Base-by-base conservation (phyloP, 2,797 vertebrate genomes). In the Crenichthys baileyi region DNA sequence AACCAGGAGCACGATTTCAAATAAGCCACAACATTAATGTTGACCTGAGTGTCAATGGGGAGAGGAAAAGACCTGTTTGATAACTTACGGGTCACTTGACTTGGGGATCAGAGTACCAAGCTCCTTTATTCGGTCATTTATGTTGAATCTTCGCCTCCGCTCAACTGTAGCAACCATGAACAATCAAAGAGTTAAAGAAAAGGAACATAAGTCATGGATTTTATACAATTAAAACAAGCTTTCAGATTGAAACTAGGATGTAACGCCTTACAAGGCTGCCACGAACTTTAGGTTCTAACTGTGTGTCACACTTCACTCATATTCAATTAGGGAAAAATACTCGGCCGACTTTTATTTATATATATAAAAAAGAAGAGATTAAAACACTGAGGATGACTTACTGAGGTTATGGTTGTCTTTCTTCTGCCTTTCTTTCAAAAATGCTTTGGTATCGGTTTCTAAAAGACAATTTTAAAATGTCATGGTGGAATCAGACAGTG, bases 381-480 rank as follows among this genome's bases (percentile, higher is more conserved):
- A 22, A 44, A 18, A 53, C 22, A n/a, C 8, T 2, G 51, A 26
- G 9, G 3, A 31, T 0, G 20, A 94, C 96, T 96, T 93, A 98
- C 97, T 98, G 80, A 97, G 94, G 92, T 98, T 98, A 84, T 98
- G 97, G 93, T 97, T 98, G 93, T 98, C 97, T 86, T 98, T 98
- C 90, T 98, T 98, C 90, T 98, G 97, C 26, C 97, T 92, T 82
- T 98, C 97, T 88, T 97, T 98, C 88, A 97, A 83, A 5, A 97
- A 31, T 22, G 93, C 94, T 92, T 97, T 97, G 72, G 92, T 75
- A 82, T 98, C 97, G 0, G 88, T 2, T 24, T 96, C 96, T 96
- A 73, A 67, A 87, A 91, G 26, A 82, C 36, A 88, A 61, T 73
- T 1, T 39, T 5, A 15, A 16, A 7, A 74, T 75, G 60, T 24